Evolutionary conservation across 35 echinoderm and acorn worm genomes (phyloP).

Genomic region (Ptychodera flava): DNA sequence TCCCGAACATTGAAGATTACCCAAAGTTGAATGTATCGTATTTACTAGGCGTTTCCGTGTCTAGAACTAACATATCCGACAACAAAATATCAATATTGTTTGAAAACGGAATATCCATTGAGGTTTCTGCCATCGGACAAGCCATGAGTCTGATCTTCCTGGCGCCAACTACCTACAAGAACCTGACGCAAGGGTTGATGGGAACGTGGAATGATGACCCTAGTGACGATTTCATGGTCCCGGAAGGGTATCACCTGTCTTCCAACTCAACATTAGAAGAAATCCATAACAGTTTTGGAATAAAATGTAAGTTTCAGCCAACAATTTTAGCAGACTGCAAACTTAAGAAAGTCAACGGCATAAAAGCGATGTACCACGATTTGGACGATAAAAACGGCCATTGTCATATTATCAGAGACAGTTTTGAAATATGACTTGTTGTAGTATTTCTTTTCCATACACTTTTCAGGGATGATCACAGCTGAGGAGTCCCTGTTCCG

Average conservation of each 20-base stretch:
- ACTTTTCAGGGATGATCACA: neutral
- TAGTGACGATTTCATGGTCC: conserved; percentile 15
- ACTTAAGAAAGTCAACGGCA: no score
- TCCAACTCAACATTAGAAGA: conserved; percentile 3
- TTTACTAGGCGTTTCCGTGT: neutral
- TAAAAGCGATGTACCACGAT: neutral
- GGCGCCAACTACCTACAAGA: neutral
- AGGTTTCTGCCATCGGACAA: neutral
- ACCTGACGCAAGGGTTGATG: conserved; percentile 11
- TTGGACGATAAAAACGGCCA: no score
- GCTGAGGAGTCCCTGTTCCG: neutral
- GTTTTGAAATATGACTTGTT: no score
- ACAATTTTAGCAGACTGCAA: no score
- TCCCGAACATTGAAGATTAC: no score
- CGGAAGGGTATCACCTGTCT: neutral
- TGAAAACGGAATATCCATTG: conserved; percentile 15
- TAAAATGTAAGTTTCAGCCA: conserved; percentile 4
- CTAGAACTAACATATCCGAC: neutral
- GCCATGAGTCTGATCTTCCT: neutral
- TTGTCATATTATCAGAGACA: no score
- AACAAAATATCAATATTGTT: neutral
- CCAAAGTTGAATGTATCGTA: no score
- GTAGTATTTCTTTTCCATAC: neutral
- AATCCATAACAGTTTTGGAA: conserved; percentile 23
- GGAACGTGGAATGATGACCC: conserved; percentile 25